These are phyloP conservation scores for Austrofundulus limnaeus DNA, from an alignment of 2,113 vertebrate species.

Conservation along the genomic window DNA sequence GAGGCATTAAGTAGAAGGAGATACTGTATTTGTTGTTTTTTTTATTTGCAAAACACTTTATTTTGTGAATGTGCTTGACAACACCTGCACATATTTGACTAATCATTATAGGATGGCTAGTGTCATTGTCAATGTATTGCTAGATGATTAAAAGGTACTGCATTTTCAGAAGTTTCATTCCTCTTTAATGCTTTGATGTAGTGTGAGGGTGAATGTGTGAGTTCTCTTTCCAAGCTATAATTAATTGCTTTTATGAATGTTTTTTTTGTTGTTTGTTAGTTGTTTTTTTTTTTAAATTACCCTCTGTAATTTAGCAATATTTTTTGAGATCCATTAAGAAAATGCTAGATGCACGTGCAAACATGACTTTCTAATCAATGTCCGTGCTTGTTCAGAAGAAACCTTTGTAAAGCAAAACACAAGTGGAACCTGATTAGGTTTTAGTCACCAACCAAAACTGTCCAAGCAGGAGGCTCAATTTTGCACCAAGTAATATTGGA, in stretches of 20 bases:
- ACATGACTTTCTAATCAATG: background rate
- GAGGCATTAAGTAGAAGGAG: constrained; percentile 50
- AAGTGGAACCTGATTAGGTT: background rate
- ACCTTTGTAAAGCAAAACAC: background rate
- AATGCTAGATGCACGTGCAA: background rate
- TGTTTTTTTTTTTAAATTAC: too few species aligned
- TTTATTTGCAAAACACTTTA: constrained; percentile 39
- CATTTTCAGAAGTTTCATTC: background rate
- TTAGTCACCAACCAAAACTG: background rate
- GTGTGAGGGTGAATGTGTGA: background rate
- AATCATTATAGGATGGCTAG: constrained; percentile 37
- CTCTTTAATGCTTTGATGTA: background rate
- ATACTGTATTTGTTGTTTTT: constrained; percentile 45
- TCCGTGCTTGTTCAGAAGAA: background rate
- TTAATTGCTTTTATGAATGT: background rate
- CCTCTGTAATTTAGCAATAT: too few species aligned
- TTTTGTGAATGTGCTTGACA: constrained; percentile 39
- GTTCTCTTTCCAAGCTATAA: background rate
- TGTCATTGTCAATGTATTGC: constrained; percentile 34
- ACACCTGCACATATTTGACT: constrained; percentile 63
- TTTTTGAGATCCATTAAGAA: too few species aligned
- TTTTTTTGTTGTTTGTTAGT: too few species aligned
- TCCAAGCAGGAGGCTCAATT: background rate
- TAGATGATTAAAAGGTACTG: constrained; percentile 34
- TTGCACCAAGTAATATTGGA: background rate